Base-by-base conservation (phyloP, 2,113 vertebrate species). In the Petromus typicus region DNA sequence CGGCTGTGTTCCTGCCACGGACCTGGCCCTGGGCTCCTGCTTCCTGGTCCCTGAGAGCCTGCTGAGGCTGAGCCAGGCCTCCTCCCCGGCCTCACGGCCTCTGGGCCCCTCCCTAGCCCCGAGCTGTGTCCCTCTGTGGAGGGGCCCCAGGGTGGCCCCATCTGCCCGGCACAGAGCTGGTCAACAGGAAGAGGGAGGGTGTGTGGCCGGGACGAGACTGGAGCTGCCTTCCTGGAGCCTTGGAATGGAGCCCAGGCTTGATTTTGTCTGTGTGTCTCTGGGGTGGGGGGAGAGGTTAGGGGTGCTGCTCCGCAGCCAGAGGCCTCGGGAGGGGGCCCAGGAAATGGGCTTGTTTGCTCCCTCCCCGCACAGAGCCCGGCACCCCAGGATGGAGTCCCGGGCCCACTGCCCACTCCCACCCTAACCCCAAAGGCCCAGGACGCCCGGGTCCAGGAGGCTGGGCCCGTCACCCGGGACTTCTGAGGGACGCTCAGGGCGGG, bases 171-270 rank as follows among this genome's bases (percentile, higher is more conserved):
- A n/a, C n/a, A n/a, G n/a, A n/a, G n/a, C n/a, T 3, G 10, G 8
- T 40, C 61, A 56, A 34, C 64, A 89, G 71, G 84, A 91, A 94
- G 57, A 54, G 30, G 73, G 54, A 27, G 10, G 57, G 25, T 25
- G 3, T 2, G 2, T 5, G 34, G 17, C 1, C 5, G 54, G 25
- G 30, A 6, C 7, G 32, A 54, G 56, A n/a, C 37, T 12, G 48
- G 32, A 6, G 81, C 59, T 13, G 3, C 51, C 67, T 93, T 75
- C 89, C 93, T 32, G 90, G 64, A 95, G 20, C 18, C 76, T 56
- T 0, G 0, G 20, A 16, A 86, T 61, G 22, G 43, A 56, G 59
- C 34, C 59, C 1, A 6, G 64, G 17, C 54, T 54, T 73, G 67
- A 1, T 16, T 61, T 64, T n/a, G 51, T 27, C 51, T 54, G 37